Conservation (phyloP, 2,797 vertebrate species). For the Orientallactaga sibirica region DNA sequence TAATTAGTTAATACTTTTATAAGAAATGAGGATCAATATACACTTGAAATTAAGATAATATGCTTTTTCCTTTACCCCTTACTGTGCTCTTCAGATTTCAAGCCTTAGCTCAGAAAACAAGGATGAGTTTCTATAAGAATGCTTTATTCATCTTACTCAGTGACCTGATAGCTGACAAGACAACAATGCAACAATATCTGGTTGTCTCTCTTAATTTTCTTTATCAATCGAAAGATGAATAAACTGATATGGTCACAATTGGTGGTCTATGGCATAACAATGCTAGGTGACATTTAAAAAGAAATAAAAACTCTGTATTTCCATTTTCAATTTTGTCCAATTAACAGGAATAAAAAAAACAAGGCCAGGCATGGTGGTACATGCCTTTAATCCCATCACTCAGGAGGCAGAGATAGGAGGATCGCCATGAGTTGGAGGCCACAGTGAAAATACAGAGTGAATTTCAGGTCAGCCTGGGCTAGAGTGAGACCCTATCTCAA, state of each 20-base stretch:
- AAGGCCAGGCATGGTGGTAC: no score
- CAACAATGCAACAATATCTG: neutral
- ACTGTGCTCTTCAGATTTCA: neutral
- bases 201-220: neutral
- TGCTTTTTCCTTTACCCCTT: neutral
- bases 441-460: no score
- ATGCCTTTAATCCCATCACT: no score
- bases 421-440: no score
- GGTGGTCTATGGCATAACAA: neutral
- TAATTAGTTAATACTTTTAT: neutral
- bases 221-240: neutral
- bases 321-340: neutral
- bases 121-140: neutral
- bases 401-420: no score
- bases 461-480: no score
- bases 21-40: neutral
- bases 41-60: slow-evolving; percentile 20
- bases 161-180: neutral
- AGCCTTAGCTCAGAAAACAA: slow-evolving; percentile 10
- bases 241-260: neutral
- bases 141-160: neutral
- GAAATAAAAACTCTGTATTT: neutral
- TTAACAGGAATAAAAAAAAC: slow-evolving; percentile 2
- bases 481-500: no score
- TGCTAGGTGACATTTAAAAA: neutral